Conservation (phyloP, 1,140 invertebrate species). For the Drosophila kikkawai region DNA sequence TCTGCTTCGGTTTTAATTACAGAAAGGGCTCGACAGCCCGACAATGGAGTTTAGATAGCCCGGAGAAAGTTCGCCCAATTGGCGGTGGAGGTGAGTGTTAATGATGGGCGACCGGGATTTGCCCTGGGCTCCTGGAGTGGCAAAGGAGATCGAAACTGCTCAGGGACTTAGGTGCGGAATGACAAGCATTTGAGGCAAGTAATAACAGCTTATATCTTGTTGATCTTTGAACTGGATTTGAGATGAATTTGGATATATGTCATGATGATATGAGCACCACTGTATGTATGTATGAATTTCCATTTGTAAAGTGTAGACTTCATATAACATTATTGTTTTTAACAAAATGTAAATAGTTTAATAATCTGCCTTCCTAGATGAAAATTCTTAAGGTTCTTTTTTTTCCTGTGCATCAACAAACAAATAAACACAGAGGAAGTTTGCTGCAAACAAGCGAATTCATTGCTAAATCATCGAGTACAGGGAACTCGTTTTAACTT, state of each 20-base stretch:
- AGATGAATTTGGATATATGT: background rate
- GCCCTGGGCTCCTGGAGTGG: background rate
- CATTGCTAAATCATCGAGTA: conserved; percentile 48
- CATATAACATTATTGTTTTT: too few species aligned
- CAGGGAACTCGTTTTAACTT: conserved; percentile 64
- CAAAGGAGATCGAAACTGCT: background rate
- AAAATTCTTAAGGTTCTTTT: background rate
- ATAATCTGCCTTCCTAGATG: too few species aligned
- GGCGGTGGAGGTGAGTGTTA: conserved; percentile 19
- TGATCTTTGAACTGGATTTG: background rate
- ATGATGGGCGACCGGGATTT: conserved; percentile 8
- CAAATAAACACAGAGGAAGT: conserved; percentile 24
- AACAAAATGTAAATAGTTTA: too few species aligned
- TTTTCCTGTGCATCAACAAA: conserved; percentile 20
- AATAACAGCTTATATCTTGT: background rate
- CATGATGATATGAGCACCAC: too few species aligned
- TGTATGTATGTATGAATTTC: background rate
- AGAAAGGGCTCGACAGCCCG: conserved; percentile 19
- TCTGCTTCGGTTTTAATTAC: conserved; percentile 40
- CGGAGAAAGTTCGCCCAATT: conserved; percentile 6
- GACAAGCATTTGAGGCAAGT: background rate
- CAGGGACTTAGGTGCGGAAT: background rate
- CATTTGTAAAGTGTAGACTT: background rate
- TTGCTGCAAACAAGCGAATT: conserved; percentile 38
- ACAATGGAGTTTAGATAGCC: conserved; percentile 36